Evolutionary conservation across 2,888 invertebrate genomes (phyloP).

Genomic region (Hypomecis atomaria): DNA sequence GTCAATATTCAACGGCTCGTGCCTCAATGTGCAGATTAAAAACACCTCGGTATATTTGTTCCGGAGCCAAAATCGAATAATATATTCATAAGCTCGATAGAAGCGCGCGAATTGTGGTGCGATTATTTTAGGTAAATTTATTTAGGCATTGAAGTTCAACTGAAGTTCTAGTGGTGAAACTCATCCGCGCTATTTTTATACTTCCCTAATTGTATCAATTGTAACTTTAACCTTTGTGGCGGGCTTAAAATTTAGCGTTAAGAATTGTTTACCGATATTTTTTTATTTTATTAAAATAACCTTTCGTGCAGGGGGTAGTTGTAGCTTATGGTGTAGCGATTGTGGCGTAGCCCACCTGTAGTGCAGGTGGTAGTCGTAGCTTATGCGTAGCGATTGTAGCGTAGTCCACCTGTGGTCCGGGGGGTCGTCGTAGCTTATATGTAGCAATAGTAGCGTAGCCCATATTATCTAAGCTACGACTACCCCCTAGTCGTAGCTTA

Average conservation of each 20-base stretch:
- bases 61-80: not conserved
- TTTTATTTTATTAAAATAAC: too few relatives aligned
- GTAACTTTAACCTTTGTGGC: too few relatives aligned
- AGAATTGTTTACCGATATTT: too few relatives aligned
- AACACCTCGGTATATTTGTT: constrained; percentile 5
- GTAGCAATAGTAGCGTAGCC: not conserved
- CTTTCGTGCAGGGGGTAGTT: not conserved
- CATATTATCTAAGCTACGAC: too few relatives aligned
- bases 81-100: constrained; percentile 5
- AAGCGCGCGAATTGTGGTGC: not conserved
- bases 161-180: too few relatives aligned
- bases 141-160: too few relatives aligned
- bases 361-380: not conserved
- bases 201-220: too few relatives aligned
- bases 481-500: too few relatives aligned
- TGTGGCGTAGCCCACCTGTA: not conserved
- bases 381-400: not conserved
- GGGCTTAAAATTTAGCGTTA: too few relatives aligned
- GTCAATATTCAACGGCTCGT: constrained; percentile 3
- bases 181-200: too few relatives aligned
- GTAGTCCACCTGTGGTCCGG: not conserved
- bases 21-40: constrained; percentile 5
- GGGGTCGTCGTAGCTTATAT: too few relatives aligned
- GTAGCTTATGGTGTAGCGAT: not conserved
- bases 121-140: not conserved